Evolutionary conservation across 1,140 invertebrate genomes (phyloP), one percentile per base, ranked within the genome.

Genomic region (Idris sp.): DNA sequence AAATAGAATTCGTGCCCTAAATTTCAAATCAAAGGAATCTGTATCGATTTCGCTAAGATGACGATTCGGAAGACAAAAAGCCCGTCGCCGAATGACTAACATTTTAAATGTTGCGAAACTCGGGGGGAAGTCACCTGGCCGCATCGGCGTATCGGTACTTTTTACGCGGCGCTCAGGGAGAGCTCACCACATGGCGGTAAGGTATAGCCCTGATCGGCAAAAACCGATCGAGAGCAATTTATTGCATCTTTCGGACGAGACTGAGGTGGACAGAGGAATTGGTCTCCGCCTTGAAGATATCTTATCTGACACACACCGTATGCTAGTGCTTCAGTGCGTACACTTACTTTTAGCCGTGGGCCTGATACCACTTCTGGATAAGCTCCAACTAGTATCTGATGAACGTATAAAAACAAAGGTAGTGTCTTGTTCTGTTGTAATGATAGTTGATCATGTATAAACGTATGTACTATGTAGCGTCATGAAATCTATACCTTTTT

Each of bases 151-250:
- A 43, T 44, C 64, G 54, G 40, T 35, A 30, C 51, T 77, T 77
- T 77, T 77, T 77, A 53, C 61, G 8, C 46, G 59, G 43, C 18
- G 48, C 64, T 54, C 25, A 41, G 44, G 71, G 44, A 77, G 71
- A 53, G 40, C 58, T 54, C 46, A 7, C 33, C 48, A 61, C 49
- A 59, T 62, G 33, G 61, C 30, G 38, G 53, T 53, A 68, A 77
- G 68, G 69, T 65, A 73, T 71, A 75, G 49, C 26, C 54, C 48
- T 69, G 82, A 84, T 84, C 78, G 81, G 78, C 74, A 84, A 82
- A 82, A 84, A 81, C 77, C 78, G 78, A 85, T 83, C 80, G 78
- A 68, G 81, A 82, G 82, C 82, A 83, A 86, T 86, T 86, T 85
- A 86, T 86, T 83, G 76, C 75, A 73, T 69, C 74, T 81, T 78